phyloP scores from a whole-genome alignment of 2,113 vertebrate species.

The Piaya cayana region DNA sequence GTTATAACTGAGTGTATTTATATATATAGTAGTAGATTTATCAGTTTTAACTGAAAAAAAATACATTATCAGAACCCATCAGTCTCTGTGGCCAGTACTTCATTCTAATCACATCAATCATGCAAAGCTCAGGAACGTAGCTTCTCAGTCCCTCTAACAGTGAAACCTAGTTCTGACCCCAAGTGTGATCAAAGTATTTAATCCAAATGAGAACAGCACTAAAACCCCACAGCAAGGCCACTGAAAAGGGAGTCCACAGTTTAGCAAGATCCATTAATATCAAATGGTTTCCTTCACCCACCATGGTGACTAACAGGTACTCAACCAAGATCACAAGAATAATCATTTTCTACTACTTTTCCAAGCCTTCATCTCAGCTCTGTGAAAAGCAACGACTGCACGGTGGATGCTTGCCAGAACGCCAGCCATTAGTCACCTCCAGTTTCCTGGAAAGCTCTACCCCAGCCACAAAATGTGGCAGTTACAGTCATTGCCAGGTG shows the following conservation, averaged over 20 bases:
- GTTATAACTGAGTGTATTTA: neutral
- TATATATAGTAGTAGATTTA: no score
- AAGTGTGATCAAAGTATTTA: neutral
- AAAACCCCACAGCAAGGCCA: neutral
- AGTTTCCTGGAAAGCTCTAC: neutral
- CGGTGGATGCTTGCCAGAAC: neutral
- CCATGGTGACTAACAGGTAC: fast-evolving
- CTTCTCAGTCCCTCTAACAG: neutral
- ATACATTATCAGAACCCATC: neutral
- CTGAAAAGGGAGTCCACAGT: neutral
- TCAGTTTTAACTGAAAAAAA: neutral
- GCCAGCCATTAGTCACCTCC: neutral
- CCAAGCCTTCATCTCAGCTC: neutral
- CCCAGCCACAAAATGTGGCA: neutral
- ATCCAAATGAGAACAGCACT: neutral
- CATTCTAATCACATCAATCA: neutral
- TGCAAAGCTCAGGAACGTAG: neutral
- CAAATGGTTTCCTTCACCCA: neutral
- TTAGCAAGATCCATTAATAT: neutral
- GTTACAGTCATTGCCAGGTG: fast-evolving
- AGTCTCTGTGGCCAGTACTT: neutral
- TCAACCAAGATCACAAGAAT: neutral
- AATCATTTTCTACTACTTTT: neutral
- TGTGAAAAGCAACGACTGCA: neutral
- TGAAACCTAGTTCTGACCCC: neutral